Conservation (phyloP, 2,888 invertebrate species). For the Lacanobia wlatinum region DNA sequence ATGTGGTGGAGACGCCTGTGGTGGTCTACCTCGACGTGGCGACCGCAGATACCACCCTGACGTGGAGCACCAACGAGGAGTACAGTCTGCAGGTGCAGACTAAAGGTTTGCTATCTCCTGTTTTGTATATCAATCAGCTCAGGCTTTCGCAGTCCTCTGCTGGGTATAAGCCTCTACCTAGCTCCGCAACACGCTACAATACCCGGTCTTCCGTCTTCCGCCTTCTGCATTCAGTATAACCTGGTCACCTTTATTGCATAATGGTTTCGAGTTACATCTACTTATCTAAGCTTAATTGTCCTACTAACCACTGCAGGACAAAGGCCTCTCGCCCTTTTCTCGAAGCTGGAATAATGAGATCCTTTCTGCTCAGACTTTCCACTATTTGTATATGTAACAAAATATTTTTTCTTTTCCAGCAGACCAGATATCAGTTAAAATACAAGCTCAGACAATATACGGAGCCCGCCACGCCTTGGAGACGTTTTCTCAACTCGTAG, state of each 20-base stretch:
- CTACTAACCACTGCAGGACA: too few relatives aligned
- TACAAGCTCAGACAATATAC: conserved; percentile 92
- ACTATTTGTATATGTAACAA: too few relatives aligned
- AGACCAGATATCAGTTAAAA: conserved; percentile 87
- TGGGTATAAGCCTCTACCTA: background rate
- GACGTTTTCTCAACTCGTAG: conserved; percentile 93
- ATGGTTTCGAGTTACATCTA: background rate
- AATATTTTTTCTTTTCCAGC: conserved; percentile 75
- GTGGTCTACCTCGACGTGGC: conserved; percentile 90
- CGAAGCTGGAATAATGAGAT: too few relatives aligned
- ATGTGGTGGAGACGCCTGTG: conserved; percentile 87
- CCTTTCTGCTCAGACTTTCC: too few relatives aligned
- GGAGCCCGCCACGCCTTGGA: conserved; percentile 95
- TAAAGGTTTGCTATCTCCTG: conserved; percentile 81
- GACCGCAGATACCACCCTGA: conserved; percentile 86
- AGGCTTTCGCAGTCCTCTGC: background rate
- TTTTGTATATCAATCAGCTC: background rate
- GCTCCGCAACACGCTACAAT: background rate
- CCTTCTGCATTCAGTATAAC: background rate
- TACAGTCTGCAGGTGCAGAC: conserved; percentile 91
- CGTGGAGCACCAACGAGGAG: conserved; percentile 93
- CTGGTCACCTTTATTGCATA: background rate
- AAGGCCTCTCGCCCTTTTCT: too few relatives aligned
- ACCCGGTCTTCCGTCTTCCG: background rate
- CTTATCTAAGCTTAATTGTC: too few relatives aligned